These are phyloP conservation scores for Armadillidium nasatum DNA, from an alignment of 1,140 invertebrate genomes.

Conservation along the genomic window DNA sequence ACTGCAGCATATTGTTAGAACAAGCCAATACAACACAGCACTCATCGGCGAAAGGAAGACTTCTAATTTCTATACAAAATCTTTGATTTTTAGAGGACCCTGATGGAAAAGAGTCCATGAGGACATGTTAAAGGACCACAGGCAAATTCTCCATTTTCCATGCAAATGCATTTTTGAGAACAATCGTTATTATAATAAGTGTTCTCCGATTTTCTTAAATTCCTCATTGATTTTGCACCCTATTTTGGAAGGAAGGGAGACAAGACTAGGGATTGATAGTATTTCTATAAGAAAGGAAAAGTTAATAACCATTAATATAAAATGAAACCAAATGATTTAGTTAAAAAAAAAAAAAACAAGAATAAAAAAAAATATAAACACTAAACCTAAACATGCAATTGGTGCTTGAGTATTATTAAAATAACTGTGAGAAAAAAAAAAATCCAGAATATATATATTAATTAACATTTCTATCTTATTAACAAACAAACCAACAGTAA, in stretches of 20 bases:
- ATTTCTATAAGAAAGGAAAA: background rate
- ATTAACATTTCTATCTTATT: no score
- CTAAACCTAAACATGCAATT: no score
- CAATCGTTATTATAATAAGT: conserved; percentile 30
- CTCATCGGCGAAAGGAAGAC: conserved; percentile 34
- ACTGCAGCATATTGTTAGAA: conserved; percentile 27
- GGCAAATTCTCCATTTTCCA: conserved; percentile 31
- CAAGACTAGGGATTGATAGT: background rate
- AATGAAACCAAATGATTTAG: no score
- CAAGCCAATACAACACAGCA: conserved; percentile 42
- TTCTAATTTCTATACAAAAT: conserved; percentile 38
- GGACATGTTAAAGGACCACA: conserved; percentile 33
- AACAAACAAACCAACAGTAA: no score
- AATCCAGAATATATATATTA: no score
- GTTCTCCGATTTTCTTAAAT: conserved; percentile 29
- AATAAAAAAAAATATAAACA: no score
- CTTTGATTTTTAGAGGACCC: conserved; percentile 30
- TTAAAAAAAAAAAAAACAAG: no score
- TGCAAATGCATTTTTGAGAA: conserved; percentile 33
- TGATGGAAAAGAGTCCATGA: conserved; percentile 29
- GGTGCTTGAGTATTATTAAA: no score
- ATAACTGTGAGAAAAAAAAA: no score
- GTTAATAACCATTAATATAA: no score
- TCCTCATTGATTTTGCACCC: conserved; percentile 32
- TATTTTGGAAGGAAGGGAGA: background rate